phyloP scores from a whole-genome alignment of 2,888 invertebrate species.

The Euproctis similis region DNA sequence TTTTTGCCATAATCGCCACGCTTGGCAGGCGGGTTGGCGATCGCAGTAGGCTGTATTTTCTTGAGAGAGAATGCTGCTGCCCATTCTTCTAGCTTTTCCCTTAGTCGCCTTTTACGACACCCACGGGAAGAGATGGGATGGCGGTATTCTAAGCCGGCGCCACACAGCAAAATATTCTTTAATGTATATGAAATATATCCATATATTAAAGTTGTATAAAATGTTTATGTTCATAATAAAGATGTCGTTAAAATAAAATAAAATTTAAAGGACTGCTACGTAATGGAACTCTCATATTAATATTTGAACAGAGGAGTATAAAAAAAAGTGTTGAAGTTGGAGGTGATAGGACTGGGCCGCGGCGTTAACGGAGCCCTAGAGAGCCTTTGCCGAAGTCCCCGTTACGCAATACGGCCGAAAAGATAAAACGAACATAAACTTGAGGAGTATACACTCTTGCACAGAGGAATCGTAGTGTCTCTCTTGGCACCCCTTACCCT shows the following conservation, averaged over 20 bases:
- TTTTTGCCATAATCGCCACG: no score
- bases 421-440: slow-evolving; percentile 76
- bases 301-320: slow-evolving; percentile 67
- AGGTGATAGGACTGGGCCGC: slow-evolving; percentile 53
- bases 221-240: slow-evolving; percentile 20
- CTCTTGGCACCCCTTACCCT: slow-evolving; percentile 67
- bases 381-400: slow-evolving; percentile 66
- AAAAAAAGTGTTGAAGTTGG: slow-evolving; percentile 54
- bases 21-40: no score
- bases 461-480: slow-evolving; percentile 70
- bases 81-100: no score
- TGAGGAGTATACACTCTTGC: slow-evolving; percentile 69
- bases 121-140: no score
- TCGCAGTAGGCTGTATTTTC: no score
- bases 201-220: background rate
- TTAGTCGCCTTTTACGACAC: no score
- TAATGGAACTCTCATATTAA: slow-evolving; percentile 45
- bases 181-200: background rate
- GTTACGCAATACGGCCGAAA: slow-evolving; percentile 69
- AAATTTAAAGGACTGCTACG: slow-evolving; percentile 34
- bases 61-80: no score
- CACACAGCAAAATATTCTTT: no score
- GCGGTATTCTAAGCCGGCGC: no score
- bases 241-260: slow-evolving; percentile 33
- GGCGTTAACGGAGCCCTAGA: slow-evolving; percentile 70